phyloP scores from a whole-genome alignment of 2,888 invertebrate genomes.

The Mayetiola destructor region DNA sequence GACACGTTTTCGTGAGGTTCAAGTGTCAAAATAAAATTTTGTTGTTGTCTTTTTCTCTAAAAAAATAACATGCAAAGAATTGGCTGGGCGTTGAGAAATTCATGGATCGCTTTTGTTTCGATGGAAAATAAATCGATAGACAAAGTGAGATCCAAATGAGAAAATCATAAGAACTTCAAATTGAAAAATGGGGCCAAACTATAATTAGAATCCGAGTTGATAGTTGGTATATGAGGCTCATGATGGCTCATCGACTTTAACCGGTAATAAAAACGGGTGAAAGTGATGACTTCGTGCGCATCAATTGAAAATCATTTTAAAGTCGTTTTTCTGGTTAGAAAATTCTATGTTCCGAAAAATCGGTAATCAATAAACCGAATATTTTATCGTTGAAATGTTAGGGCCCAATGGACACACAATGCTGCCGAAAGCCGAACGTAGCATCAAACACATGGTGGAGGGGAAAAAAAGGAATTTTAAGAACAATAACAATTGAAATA shows the following conservation, averaged over 20 bases:
- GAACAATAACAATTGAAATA: constrained; percentile 12
- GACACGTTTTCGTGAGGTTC: background rate
- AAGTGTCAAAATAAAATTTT: background rate
- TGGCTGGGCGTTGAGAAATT: no score
- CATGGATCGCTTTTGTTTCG: no score
- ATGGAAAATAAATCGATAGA: background rate
- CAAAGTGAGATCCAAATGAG: background rate
- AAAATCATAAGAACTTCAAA: background rate
- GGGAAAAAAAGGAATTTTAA: background rate
- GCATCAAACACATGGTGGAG: background rate
- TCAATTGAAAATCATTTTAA: constrained; percentile 7
- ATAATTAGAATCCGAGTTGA: no score
- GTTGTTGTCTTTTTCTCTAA: no score
- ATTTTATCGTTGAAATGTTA: background rate
- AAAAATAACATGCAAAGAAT: no score
- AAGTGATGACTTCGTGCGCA: constrained; percentile 12
- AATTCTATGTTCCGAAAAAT: background rate
- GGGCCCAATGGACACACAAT: background rate
- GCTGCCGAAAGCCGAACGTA: background rate
- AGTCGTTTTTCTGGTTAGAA: background rate
- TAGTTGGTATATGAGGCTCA: no score
- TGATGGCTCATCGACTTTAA: no score
- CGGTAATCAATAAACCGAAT: constrained; percentile 8
- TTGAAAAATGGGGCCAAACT: background rate
- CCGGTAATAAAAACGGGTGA: no score